Percentiles rank a stretch among this genome's conserved stretches.
Conservation (phyloP, 2,113 vertebrate species). For the Fregata magnificens region DNA sequence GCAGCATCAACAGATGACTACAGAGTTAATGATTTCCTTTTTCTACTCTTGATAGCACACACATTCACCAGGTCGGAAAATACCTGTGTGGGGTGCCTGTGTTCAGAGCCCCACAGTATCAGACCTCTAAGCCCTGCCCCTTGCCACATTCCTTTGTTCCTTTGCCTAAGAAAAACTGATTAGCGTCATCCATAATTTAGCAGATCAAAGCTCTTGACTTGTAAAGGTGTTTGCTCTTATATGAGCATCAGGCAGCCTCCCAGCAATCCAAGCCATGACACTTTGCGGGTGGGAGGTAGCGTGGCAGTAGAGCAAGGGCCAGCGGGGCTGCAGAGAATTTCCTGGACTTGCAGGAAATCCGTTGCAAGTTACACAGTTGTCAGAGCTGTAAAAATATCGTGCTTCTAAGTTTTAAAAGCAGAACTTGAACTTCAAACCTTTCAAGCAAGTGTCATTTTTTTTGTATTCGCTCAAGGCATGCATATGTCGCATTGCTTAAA, state of each 20-base stretch:
- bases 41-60: background rate
- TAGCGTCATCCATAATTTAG: accelerated
- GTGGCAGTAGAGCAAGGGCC: background rate
- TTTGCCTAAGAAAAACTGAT: background rate
- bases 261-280: background rate
- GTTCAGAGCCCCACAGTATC: background rate
- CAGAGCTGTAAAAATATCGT: background rate
- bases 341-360: background rate
- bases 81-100: background rate
- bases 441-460: slow-evolving; percentile 62
- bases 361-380: background rate
- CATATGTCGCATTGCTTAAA: slow-evolving; percentile 55
- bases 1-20: background rate
- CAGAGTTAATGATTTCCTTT: background rate
- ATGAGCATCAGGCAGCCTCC: background rate
- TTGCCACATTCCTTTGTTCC: background rate
- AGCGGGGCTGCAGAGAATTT: background rate
- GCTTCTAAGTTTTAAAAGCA: slow-evolving; percentile 3
- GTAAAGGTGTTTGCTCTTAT: background rate
- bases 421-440: slow-evolving; percentile 65
- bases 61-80: background rate
- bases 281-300: background rate
- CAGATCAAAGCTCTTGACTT: background rate
- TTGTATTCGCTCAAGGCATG: slow-evolving; percentile 52
- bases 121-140: background rate